Percentiles rank a stretch among this genome's conserved stretches.
Evolutionary conservation across 2,888 invertebrate genomes (phyloP).

Genomic region (Polydrusus cervinus): DNA sequence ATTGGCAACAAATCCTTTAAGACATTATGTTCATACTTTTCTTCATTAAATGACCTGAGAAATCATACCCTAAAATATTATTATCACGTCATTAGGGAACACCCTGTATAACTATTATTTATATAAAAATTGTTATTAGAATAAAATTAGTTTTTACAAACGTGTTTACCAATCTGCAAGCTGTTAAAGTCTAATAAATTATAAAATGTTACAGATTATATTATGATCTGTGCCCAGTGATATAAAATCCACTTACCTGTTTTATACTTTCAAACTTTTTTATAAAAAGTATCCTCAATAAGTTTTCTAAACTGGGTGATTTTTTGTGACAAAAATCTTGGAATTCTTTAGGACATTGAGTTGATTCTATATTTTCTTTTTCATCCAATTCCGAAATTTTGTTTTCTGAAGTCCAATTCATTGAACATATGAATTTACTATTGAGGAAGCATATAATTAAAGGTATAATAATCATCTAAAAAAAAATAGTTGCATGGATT

Average conservation of each 20-base stretch:
- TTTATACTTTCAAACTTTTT: not conserved
- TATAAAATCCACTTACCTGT: not conserved
- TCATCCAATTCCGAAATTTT: not conserved
- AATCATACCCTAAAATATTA: too few relatives aligned
- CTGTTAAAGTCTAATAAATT: too few relatives aligned
- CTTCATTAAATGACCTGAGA: too few relatives aligned
- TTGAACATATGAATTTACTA: conserved; percentile 6
- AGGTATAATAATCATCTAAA: conserved; percentile 6
- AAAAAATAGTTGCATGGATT: not conserved
- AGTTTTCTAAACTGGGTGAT: not conserved
- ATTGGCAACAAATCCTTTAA: too few relatives aligned
- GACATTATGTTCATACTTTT: too few relatives aligned
- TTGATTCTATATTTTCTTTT: conserved; percentile 8
- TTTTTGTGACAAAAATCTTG: conserved; percentile 30
- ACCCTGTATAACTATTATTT: too few relatives aligned
- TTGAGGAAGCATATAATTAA: not conserved
- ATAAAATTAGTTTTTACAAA: too few relatives aligned
- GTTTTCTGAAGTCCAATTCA: conserved; percentile 24
- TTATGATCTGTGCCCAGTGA: not conserved
- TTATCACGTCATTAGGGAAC: too few relatives aligned
- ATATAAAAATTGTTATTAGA: too few relatives aligned
- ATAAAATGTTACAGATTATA: not conserved
- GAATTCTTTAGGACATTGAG: conserved; percentile 30
- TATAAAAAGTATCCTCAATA: not conserved
- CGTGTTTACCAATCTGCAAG: too few relatives aligned